Conservation (phyloP, 2,888 invertebrate species). For the Oxycera nigricornis region DNA sequence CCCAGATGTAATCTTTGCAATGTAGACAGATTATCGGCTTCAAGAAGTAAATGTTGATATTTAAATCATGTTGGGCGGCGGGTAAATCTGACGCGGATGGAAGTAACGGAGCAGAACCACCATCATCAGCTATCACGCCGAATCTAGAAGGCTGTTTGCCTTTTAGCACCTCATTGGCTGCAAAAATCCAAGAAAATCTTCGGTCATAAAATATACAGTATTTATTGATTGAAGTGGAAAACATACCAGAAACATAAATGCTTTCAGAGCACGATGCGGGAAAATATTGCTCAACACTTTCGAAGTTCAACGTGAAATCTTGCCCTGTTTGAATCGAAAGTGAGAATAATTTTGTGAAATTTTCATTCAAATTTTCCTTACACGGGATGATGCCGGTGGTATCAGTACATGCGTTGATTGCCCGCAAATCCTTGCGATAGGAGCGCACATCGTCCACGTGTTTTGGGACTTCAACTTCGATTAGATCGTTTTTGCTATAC, state of each 20-base stretch:
- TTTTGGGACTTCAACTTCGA: neutral
- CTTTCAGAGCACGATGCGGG: neutral
- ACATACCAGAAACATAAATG: neutral
- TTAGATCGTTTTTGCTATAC: conserved; percentile 7
- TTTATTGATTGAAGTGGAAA: too few species aligned
- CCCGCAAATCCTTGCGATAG: neutral
- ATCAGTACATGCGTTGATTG: neutral
- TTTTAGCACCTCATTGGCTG: neutral
- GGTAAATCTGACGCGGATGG: neutral
- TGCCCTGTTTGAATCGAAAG: neutral
- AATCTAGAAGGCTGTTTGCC: too few species aligned
- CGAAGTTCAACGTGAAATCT: neutral
- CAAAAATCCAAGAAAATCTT: neutral
- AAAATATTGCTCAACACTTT: neutral
- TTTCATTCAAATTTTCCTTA: neutral
- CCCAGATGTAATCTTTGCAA: conserved; percentile 48
- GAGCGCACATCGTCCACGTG: neutral
- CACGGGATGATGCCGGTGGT: conserved; percentile 3
- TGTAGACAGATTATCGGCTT: conserved; percentile 45
- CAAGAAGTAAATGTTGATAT: conserved; percentile 41
- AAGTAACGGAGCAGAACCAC: neutral
- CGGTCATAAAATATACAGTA: too few species aligned
- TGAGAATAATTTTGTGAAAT: neutral
- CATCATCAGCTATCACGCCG: neutral
- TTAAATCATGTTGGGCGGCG: conserved; percentile 8